phyloP scores from a whole-genome alignment of 2,797 vertebrate species.

The Parotocinclus haroldoi region DNA sequence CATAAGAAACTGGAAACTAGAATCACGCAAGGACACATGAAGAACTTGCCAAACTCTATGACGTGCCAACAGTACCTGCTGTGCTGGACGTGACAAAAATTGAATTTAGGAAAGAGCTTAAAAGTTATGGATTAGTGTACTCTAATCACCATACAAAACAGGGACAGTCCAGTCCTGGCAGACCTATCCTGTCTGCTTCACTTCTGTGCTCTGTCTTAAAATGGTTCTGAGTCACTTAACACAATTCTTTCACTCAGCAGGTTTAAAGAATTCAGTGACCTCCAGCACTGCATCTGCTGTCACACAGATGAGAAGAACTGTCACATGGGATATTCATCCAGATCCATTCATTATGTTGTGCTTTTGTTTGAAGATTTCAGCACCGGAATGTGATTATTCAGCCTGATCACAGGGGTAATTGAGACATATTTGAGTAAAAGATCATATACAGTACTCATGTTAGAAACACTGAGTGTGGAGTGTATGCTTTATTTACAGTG shows the following conservation, averaged over 20 bases:
- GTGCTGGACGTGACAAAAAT: background rate
- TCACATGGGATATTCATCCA: background rate
- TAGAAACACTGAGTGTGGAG: too few relatives aligned
- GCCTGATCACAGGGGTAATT: too few relatives aligned
- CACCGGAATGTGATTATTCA: background rate
- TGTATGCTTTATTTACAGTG: too few relatives aligned
- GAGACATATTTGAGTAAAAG: too few relatives aligned
- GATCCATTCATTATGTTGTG: background rate
- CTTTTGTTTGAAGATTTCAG: background rate
- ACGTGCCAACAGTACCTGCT: background rate
- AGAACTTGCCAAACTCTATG: too few relatives aligned
- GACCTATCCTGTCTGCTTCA: conserved; percentile 16
- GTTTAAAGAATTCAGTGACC: conserved; percentile 23
- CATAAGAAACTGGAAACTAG: too few relatives aligned
- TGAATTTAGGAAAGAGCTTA: conserved; percentile 6
- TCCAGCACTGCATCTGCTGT: conserved; percentile 14
- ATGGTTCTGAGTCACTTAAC: conserved; percentile 5
- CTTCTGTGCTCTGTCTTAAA: conserved; percentile 7
- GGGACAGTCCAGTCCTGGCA: conserved; percentile 35
- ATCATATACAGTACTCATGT: too few relatives aligned
- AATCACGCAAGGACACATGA: too few relatives aligned
- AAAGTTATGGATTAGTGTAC: conserved; percentile 4
- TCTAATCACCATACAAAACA: conserved; percentile 5
- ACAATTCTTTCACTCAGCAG: conserved; percentile 17
- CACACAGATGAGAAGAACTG: background rate